Evolutionary conservation across 2,888 invertebrate species (phyloP).

Genomic region (Drosophila glabriapex): DNA sequence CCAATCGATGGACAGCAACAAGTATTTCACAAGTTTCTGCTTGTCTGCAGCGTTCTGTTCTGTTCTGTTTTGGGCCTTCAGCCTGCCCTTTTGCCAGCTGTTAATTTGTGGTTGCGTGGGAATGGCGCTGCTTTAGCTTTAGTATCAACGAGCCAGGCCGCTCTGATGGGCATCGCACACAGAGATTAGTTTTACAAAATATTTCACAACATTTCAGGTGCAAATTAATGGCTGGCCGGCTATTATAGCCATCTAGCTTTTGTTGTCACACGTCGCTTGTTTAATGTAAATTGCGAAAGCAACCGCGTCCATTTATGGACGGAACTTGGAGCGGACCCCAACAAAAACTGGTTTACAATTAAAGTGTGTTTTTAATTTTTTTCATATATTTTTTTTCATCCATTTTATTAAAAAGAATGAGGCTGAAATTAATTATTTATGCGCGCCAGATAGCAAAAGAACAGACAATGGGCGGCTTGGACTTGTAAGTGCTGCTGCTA

Average conservation of each 20-base stretch:
- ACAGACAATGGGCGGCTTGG: slow-evolving; percentile 52
- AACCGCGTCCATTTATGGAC: slow-evolving; percentile 66
- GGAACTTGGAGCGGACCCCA: slow-evolving; percentile 46
- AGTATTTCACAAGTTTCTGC: slow-evolving; percentile 71
- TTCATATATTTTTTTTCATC: slow-evolving; percentile 26
- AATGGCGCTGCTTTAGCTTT: slow-evolving; percentile 26
- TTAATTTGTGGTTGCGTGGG: slow-evolving; percentile 55
- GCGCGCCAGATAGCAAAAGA: slow-evolving; percentile 53
- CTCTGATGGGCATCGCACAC: slow-evolving; percentile 36
- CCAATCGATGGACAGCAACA: slow-evolving; percentile 40
- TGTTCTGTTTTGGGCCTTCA: slow-evolving; percentile 9
- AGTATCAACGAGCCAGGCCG: slow-evolving; percentile 1
- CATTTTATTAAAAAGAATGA: slow-evolving; percentile 52
- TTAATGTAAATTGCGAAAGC: slow-evolving; percentile 64
- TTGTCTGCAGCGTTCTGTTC: slow-evolving; percentile 18
- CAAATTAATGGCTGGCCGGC: slow-evolving; percentile 30
- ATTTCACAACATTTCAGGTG: slow-evolving; percentile 69
- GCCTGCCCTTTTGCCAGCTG: slow-evolving; percentile 36
- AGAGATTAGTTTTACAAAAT: slow-evolving; percentile 53
- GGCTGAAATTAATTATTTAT: slow-evolving; percentile 77
- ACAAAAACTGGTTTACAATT: slow-evolving; percentile 75
- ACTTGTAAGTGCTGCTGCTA: slow-evolving; percentile 21
- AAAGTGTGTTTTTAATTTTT: slow-evolving; percentile 61
- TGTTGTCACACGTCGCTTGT: slow-evolving; percentile 60
- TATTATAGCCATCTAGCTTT: slow-evolving; percentile 29